Base-by-base conservation (phyloP, 2,888 invertebrate species). In the Ochropleura plecta region DNA sequence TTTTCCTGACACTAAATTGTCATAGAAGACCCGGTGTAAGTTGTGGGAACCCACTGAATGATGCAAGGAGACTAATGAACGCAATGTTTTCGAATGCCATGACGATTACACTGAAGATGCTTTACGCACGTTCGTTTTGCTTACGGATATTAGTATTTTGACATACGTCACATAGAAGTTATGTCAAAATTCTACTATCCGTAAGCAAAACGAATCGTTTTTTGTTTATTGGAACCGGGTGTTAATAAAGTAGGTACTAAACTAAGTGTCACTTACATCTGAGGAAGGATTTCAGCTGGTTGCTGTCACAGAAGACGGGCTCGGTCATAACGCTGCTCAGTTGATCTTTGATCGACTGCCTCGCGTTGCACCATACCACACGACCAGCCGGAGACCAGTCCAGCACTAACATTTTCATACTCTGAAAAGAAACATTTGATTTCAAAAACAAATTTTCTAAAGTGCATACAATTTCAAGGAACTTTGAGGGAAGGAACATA, bases 291-390 rank as follows among this genome's bases (percentile, higher is more conserved):
- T 85, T 81, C 55, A 96, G 78, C 69, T 92, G 89, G 3, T 89
- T 88, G n/a, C 81, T 88, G 49, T 92, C 91, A 82, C 95, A 95
- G 87, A 88, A 94, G 60, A 93, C 75, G 3, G 94, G 92, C 0
- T 94, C 91, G 20, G 86, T 86, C 0, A 96, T 64, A 0, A 93
- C 90, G 59, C 79, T 90, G 48, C 84, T 86, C n/a, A 96, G 83
- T 84, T 95, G 94, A 8, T 92, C 90, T 73, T 91, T 91, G 49
- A 96, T 88, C 0, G 80, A 59, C 0, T 92, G 91, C 18, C 89
- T 89, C 7, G 88, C 91, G 76, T 94, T 90, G 71, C 95, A 95
- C 95, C 95, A 96, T 6, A 96, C 74, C 5, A 96, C 92, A 30
- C 88, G 87, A 0, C 96, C 96, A 30, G 82, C 83, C 4, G 80